These are phyloP conservation scores for Bos taurus DNA, from an alignment of 2,113 vertebrate genomes.

Conservation along the genomic window ARS-UCD2.0 NC_037331.1:27277501-27278000, in stretches of 20 bases:
- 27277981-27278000: slow-evolving; percentile 37
- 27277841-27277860: slow-evolving; percentile 57
- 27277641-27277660: slow-evolving; percentile 57
- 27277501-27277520: slow-evolving; percentile 78
- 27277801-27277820: background rate
- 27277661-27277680: slow-evolving; percentile 55
- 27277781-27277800: slow-evolving; percentile 50
- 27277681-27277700: slow-evolving; percentile 70
- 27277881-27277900: slow-evolving; percentile 62
- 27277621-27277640: slow-evolving; percentile 66
- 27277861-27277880: slow-evolving; percentile 52
- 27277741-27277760: slow-evolving; percentile 75
- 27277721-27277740: slow-evolving; percentile 78
- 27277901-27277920: slow-evolving; percentile 61
- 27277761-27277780: slow-evolving; percentile 81
- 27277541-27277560: slow-evolving; percentile 77
- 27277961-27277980: slow-evolving; percentile 59
- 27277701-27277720: slow-evolving; percentile 77
- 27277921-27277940: slow-evolving; percentile 63
- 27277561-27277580: slow-evolving; percentile 73
- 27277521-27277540: slow-evolving; percentile 82
- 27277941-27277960: slow-evolving; percentile 67
- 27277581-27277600: slow-evolving; percentile 80
- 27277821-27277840: slow-evolving; percentile 2
- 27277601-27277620: slow-evolving; percentile 75